Evolutionary conservation across 2,797 vertebrate genomes (phyloP).

Genomic region (Nasua narica): DNA sequence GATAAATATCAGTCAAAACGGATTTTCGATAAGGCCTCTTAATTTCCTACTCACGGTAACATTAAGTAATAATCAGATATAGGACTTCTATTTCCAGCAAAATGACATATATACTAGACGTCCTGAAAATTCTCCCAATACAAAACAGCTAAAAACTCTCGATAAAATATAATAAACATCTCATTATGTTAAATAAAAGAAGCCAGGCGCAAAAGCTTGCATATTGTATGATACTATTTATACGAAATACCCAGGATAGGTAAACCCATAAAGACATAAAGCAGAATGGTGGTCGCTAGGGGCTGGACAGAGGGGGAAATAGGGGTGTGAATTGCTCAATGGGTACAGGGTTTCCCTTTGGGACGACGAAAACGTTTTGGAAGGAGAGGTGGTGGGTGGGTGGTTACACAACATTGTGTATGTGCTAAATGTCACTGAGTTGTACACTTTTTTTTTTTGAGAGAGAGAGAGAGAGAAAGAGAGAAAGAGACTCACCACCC

Average conservation of each 20-base stretch:
- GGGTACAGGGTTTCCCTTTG: neutral
- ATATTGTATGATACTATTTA: neutral
- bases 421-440: neutral
- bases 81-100: constrained; percentile 26
- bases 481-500: too few species aligned
- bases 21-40: constrained; percentile 7
- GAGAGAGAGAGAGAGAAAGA: too few species aligned
- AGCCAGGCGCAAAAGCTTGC: neutral
- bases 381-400: neutral
- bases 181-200: neutral
- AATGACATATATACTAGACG: neutral
- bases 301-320: neutral
- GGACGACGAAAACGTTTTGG: neutral
- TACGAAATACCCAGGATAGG: neutral
- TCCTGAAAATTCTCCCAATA: neutral
- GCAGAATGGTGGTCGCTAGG: neutral
- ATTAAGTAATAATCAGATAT: neutral
- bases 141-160: neutral
- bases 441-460: neutral
- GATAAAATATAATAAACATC: neutral
- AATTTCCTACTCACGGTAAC: constrained; percentile 17
- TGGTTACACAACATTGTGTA: neutral
- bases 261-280: neutral
- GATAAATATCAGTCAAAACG: constrained; percentile 3
- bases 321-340: neutral